Conservation (phyloP, 2,113 vertebrate species). For the Pterophyllum scalare region DNA sequence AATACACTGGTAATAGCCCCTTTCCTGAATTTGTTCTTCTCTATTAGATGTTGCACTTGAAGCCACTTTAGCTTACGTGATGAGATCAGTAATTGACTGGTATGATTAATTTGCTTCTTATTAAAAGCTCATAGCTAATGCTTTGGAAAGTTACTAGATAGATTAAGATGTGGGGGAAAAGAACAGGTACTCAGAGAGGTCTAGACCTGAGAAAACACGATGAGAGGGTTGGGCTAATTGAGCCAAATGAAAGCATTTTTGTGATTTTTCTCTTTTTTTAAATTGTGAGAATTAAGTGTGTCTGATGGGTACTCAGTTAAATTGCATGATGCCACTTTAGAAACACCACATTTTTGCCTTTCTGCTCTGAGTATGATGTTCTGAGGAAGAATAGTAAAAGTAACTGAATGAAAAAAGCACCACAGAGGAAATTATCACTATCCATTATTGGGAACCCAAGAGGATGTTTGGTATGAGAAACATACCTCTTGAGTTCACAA, state of each 20-base stretch:
- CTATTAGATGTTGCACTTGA: conserved; percentile 20
- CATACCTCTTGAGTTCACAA: neutral
- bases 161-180: conserved; percentile 17
- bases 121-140: conserved; percentile 38
- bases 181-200: conserved; percentile 1
- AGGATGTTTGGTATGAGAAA: neutral
- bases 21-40: conserved; percentile 4
- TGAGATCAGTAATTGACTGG: conserved; percentile 43
- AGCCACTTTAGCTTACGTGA: conserved; percentile 18
- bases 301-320: conserved; percentile 1
- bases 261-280: conserved; percentile 8
- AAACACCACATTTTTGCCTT: neutral
- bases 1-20: conserved; percentile 11
- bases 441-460: neutral
- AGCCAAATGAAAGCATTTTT: neutral
- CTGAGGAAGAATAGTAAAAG: neutral
- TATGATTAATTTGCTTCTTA: conserved; percentile 36
- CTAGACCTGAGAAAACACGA: conserved; percentile 19
- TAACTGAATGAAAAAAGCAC: neutral
- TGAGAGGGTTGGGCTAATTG: neutral
- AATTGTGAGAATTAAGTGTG: neutral
- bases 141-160: conserved; percentile 27
- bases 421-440: neutral
- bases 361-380: neutral
- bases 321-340: conserved; percentile 11